Percentiles rank a stretch among this genome's conserved stretches.
phyloP scores from a whole-genome alignment of 2,797 vertebrate genomes.

The Danionella dracula region DNA sequence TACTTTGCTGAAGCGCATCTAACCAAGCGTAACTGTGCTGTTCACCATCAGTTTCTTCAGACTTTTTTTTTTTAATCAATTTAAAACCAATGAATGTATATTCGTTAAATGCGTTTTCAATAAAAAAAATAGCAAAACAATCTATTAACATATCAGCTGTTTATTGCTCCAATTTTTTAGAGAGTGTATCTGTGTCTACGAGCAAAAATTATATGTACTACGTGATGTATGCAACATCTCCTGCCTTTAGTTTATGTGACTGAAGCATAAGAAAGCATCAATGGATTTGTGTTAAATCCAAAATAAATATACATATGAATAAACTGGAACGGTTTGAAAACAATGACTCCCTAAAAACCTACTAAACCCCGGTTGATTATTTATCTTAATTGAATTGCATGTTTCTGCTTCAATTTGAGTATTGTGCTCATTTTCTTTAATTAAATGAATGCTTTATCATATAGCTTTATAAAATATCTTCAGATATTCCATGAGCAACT shows the following conservation, averaged over 20 bases:
- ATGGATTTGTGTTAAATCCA: constrained; percentile 16
- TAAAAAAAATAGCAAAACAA: background rate
- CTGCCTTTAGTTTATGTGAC: background rate
- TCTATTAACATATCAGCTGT: too few species aligned
- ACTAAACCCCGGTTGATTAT: background rate
- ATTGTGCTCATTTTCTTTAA: background rate
- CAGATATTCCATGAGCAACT: too few species aligned
- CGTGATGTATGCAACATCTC: background rate
- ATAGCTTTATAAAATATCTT: too few species aligned
- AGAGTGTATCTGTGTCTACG: background rate
- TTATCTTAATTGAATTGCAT: background rate
- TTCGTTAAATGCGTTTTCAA: background rate
- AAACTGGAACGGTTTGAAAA: constrained; percentile 4
- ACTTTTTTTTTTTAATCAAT: too few species aligned
- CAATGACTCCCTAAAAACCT: background rate
- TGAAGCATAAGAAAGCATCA: background rate
- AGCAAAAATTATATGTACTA: background rate
- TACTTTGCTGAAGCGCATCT: background rate
- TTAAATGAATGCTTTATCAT: background rate
- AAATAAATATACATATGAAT: constrained; percentile 13
- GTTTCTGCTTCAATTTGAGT: background rate
- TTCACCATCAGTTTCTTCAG: constrained; percentile 2
- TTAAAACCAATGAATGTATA: background rate
- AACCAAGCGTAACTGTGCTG: constrained; percentile 2
- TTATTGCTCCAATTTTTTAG: too few species aligned